phyloP scores from a whole-genome alignment of 2,113 vertebrate species.

The Nasalis larvatus region DNA sequence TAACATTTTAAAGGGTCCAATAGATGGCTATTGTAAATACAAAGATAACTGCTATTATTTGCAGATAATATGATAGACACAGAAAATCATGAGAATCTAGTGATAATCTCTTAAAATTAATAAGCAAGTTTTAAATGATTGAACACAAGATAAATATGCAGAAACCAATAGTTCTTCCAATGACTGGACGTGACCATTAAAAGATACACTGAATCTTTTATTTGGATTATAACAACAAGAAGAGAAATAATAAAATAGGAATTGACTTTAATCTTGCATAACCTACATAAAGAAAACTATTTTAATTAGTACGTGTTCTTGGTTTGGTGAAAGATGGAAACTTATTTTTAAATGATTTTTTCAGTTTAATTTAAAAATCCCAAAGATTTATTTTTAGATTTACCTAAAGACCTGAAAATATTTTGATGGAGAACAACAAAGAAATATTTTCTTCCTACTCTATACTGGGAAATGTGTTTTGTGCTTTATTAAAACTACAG shows the following conservation, averaged over 20 bases:
- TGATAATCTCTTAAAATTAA: not conserved
- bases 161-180: not conserved
- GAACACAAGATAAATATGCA: not conserved
- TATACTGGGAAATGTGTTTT: not conserved
- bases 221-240: not conserved
- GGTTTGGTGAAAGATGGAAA: not conserved
- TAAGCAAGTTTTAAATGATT: constrained; percentile 11
- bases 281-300: not conserved
- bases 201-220: not conserved
- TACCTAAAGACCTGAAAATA: not conserved
- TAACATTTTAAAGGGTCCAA: not conserved
- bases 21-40: not conserved
- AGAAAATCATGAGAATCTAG: not conserved
- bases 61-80: not conserved
- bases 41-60: not conserved
- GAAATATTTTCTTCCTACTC: not conserved
- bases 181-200: not conserved
- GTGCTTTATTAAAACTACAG: not conserved
- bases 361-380: constrained; percentile 1
- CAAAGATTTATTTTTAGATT: not conserved
- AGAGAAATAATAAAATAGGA: not conserved
- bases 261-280: not conserved
- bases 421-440: not conserved
- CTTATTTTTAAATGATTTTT: constrained; percentile 21
- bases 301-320: constrained; percentile 15